Conservation (phyloP, 2,797 vertebrate species). For the Stomatorhinus walkeri region DNA sequence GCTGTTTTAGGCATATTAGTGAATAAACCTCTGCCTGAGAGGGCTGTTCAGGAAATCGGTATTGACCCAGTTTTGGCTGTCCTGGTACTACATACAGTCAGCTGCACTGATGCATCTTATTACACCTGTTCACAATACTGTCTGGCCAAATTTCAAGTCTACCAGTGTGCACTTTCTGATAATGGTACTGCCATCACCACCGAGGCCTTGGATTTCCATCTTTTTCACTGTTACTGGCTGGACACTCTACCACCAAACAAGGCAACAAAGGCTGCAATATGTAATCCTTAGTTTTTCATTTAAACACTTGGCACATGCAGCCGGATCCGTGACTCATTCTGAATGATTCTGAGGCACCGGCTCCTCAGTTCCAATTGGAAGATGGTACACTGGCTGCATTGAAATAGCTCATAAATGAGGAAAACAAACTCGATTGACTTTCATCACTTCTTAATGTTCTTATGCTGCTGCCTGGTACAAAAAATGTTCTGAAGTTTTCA, state of each 20-base stretch:
- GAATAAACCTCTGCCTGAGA: conserved; percentile 14
- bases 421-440: background rate
- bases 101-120: conserved; percentile 30
- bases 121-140: conserved; percentile 21
- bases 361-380: background rate
- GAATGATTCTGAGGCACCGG: background rate
- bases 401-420: background rate
- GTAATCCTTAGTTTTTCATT: background rate
- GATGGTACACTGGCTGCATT: background rate
- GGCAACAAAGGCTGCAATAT: background rate
- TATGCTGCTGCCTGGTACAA: background rate
- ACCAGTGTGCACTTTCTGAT: conserved; percentile 13
- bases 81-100: conserved; percentile 6
- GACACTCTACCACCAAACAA: background rate
- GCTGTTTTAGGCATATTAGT: background rate
- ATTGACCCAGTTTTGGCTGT: conserved; percentile 25
- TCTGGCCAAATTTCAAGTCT: conserved; percentile 15
- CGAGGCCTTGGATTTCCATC: background rate
- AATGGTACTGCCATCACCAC: background rate
- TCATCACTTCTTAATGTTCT: background rate
- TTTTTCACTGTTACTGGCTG: background rate
- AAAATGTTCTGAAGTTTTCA: background rate
- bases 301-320: background rate
- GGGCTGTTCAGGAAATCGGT: background rate
- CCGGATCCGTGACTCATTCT: background rate